These are phyloP conservation scores for Formica selysi DNA, from an alignment of 1,140 invertebrate species.

Conservation along the genomic window DNA sequence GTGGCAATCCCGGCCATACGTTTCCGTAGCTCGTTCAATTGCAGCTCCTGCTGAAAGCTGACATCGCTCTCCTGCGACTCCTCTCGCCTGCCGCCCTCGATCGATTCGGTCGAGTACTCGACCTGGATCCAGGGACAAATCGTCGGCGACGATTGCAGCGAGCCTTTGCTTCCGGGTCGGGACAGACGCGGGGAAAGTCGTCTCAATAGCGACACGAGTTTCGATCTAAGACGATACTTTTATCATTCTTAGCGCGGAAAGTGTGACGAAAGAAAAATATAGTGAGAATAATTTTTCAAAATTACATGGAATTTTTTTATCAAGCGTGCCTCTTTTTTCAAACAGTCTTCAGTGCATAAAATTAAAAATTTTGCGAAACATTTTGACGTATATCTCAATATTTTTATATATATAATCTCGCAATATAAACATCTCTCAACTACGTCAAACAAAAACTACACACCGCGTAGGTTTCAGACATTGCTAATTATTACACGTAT, in stretches of 20 bases:
- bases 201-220: slow-evolving; percentile 83
- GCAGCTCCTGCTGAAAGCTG: slow-evolving; percentile 81
- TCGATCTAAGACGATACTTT: slow-evolving; percentile 78
- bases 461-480: neutral
- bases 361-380: neutral
- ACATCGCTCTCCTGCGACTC: slow-evolving; percentile 77
- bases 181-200: slow-evolving; percentile 82
- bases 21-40: slow-evolving; percentile 81
- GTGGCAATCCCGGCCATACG: slow-evolving; percentile 76
- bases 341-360: neutral
- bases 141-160: slow-evolving; percentile 78
- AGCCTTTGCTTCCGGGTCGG: slow-evolving; percentile 78
- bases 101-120: slow-evolving; percentile 79
- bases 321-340: neutral
- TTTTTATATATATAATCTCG: neutral
- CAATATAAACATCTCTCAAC: neutral
- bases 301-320: neutral
- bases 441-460: neutral
- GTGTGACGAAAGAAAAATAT: neutral
- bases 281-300: neutral
- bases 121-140: slow-evolving; percentile 83
- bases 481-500: slow-evolving; percentile 25
- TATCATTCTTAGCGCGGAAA: neutral
- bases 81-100: slow-evolving; percentile 69
- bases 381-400: neutral